Conservation (phyloP, 2,113 vertebrate species). For the Festucalex cinctus region DNA sequence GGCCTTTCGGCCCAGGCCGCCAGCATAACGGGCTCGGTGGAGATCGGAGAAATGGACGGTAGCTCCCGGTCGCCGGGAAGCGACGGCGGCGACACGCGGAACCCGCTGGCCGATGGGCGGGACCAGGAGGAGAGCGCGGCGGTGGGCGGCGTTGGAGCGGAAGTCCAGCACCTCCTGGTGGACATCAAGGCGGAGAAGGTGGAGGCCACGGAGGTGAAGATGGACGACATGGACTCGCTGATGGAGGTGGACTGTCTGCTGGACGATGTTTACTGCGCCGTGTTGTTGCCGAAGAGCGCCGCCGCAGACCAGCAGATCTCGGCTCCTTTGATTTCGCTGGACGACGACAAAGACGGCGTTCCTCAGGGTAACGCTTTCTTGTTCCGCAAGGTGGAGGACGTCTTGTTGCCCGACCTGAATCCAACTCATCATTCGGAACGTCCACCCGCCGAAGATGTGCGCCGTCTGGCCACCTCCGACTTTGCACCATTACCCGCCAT, state of each 20-base stretch:
- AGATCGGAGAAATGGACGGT: constrained; percentile 83
- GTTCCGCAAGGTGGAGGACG: constrained; percentile 84
- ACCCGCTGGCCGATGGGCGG: constrained; percentile 83
- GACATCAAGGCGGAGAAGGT: constrained; percentile 97
- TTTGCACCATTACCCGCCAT: constrained; percentile 75
- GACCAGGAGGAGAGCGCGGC: constrained; percentile 75
- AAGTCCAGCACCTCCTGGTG: constrained; percentile 89
- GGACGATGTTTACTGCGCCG: constrained; percentile 89
- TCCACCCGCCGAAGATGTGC: constrained; percentile 79
- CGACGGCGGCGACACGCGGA: constrained; percentile 75
- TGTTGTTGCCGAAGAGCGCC: constrained; percentile 37
- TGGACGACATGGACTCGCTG: constrained; percentile 89
- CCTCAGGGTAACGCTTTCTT: constrained; percentile 81
- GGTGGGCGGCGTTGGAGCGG: constrained; percentile 79
- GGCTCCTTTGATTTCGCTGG: constrained; percentile 88
- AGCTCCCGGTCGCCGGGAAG: constrained; percentile 92
- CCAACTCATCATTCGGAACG: constrained; percentile 77
- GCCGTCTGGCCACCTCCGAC: constrained; percentile 80
- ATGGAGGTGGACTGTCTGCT: constrained; percentile 89
- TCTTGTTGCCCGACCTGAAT: constrained; percentile 81
- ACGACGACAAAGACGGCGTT: constrained; percentile 87
- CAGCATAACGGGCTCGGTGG: constrained; percentile 80
- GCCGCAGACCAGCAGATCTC: constrained; percentile 70
- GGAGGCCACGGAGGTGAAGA: constrained; percentile 93
- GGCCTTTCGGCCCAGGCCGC: constrained; percentile 87